Evolutionary conservation across 1,140 invertebrate species (phyloP).

Genomic region (Drosophila quadrilineata): DNA sequence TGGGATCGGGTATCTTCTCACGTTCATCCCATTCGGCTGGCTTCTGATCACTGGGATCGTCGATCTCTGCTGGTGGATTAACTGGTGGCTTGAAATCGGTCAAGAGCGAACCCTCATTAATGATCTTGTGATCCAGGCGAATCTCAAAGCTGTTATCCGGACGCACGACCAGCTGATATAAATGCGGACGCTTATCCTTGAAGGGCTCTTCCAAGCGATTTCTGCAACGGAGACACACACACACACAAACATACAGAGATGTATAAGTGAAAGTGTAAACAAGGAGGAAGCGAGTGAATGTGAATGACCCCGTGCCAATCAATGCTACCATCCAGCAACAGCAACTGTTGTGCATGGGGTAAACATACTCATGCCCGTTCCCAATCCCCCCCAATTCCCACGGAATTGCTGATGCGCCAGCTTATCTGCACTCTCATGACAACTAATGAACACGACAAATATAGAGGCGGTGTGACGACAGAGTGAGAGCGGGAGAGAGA

Average conservation of each 20-base stretch:
- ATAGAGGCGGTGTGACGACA: neutral
- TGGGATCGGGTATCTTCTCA: conserved; percentile 96
- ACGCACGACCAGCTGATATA: conserved; percentile 94
- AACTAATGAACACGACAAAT: conserved; percentile 16
- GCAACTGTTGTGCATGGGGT: conserved; percentile 28
- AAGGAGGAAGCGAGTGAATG: no score
- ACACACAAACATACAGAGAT: no score
- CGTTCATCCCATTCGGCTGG: conserved; percentile 98
- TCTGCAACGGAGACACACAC: conserved; percentile 58
- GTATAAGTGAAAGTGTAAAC: conserved; percentile 21
- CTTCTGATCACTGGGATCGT: conserved; percentile 94
- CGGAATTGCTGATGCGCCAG: conserved; percentile 11
- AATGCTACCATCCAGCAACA: neutral
- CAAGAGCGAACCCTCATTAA: conserved; percentile 92
- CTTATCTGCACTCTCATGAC: conserved; percentile 33
- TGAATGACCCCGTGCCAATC: conserved; percentile 16
- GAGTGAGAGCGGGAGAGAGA: neutral
- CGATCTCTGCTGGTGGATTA: conserved; percentile 97
- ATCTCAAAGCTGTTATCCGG: conserved; percentile 93
- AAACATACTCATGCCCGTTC: no score
- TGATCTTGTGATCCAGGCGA: conserved; percentile 87
- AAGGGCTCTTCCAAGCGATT: conserved; percentile 93
- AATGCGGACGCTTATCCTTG: conserved; percentile 97
- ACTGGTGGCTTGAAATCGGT: conserved; percentile 96
- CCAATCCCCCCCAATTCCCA: no score